Evolutionary conservation across 2,113 vertebrate genomes (phyloP).

Genomic region (Sebastes schlegelii): DNA sequence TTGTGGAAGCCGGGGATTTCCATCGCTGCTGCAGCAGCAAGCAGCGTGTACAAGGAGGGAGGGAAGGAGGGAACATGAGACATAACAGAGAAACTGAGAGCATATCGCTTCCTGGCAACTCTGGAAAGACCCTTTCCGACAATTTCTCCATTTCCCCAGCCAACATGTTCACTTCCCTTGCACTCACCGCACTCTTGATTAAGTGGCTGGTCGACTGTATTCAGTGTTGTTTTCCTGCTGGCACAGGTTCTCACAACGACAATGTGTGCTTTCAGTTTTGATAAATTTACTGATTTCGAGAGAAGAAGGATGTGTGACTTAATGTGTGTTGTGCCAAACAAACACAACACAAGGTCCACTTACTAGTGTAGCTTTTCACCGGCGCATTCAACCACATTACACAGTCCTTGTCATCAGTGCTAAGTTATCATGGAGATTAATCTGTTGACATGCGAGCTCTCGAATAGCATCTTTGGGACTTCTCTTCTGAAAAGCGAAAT

Average conservation of each 20-base stretch:
- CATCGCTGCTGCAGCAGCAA: constrained; percentile 30
- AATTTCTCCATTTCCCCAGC: constrained; percentile 38
- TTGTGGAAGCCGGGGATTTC: constrained; percentile 76
- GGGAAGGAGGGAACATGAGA: constrained; percentile 31
- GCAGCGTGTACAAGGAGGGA: constrained; percentile 3
- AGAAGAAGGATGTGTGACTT: not conserved
- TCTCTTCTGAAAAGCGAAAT: not conserved
- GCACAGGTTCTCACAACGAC: constrained; percentile 1
- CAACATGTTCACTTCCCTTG: constrained; percentile 32
- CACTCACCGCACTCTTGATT: constrained; percentile 17
- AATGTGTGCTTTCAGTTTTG: constrained; percentile 7
- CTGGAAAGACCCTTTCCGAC: constrained; percentile 68
- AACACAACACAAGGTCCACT: not conserved
- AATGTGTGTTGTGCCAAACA: not conserved
- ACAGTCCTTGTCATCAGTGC: not conserved
- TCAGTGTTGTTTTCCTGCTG: not conserved
- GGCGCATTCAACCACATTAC: not conserved
- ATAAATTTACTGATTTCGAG: constrained; percentile 8
- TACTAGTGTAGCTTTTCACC: not conserved
- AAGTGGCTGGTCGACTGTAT: not conserved
- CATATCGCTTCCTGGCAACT: constrained; percentile 52
- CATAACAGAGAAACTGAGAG: constrained; percentile 51
- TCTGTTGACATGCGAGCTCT: too few species aligned
- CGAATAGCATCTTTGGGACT: not conserved
- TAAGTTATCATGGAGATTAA: not conserved